A percentile compares a stretch with the other conserved stretches of the same genome.
Evolutionary conservation across 2,797 vertebrate genomes (phyloP).

Genomic region (Triplophysa bombifrons): DNA sequence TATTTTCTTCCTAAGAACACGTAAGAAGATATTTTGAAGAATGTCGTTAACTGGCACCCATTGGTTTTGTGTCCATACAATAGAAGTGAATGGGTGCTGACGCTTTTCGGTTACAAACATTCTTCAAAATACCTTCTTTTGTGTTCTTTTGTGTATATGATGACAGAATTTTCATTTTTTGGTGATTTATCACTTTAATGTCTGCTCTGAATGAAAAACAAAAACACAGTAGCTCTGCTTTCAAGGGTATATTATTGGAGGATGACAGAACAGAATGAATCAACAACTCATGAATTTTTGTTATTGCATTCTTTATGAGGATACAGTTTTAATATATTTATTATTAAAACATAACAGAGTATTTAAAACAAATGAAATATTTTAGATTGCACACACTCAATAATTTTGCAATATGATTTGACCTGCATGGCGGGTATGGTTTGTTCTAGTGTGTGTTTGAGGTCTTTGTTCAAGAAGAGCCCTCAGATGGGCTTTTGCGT

Average conservation of each 20-base stretch:
- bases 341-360: too few species aligned
- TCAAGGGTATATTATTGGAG: not conserved
- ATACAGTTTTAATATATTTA: not conserved
- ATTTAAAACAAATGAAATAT: not conserved
- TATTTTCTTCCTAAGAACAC: too few species aligned
- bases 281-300: not conserved
- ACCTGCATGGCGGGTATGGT: slow-evolving; percentile 13
- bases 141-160: too few species aligned
- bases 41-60: too few species aligned
- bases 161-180: too few species aligned
- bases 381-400: not conserved
- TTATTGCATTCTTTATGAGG: not conserved
- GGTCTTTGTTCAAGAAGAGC: slow-evolving; percentile 40
- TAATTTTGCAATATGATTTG: slow-evolving; percentile 1
- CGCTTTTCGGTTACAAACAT: too few species aligned
- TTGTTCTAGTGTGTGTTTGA: slow-evolving; percentile 10
- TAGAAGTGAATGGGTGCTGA: too few species aligned
- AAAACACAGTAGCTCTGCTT: not conserved
- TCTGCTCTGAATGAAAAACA: too few species aligned
- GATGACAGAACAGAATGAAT: not conserved
- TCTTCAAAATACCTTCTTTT: too few species aligned
- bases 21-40: too few species aligned
- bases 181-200: too few species aligned
- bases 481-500: slow-evolving; percentile 43
- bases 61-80: too few species aligned